A percentile compares a stretch with the other conserved stretches of the same genome.
Evolutionary conservation across 30 jellyfish, hydroid and myxozoan genomes (phyloP).

Genomic region (Cassiopea xamachana): DNA sequence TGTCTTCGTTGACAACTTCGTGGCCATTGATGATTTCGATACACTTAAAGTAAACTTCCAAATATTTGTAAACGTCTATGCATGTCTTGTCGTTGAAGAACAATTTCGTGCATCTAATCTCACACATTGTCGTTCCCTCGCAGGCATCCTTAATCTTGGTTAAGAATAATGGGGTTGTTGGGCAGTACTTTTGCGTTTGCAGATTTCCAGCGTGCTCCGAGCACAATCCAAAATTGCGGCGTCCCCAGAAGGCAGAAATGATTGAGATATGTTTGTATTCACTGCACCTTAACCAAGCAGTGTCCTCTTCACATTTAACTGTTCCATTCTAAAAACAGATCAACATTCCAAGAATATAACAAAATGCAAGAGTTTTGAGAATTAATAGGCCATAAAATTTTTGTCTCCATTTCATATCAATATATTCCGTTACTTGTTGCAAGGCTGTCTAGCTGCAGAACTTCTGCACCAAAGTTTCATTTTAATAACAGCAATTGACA

Average conservation of each 20-base stretch:
- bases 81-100: slow-evolving; percentile 99
- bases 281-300: slow-evolving; percentile 99
- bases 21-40: slow-evolving; percentile 99
- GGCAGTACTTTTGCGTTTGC: slow-evolving; percentile 93
- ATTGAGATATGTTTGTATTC: slow-evolving; percentile 96
- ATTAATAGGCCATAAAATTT: too few relatives aligned
- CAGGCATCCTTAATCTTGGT: slow-evolving; percentile 99
- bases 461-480: too few relatives aligned
- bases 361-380: too few relatives aligned
- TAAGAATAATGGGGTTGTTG: slow-evolving; percentile 96
- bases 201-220: slow-evolving; percentile 99
- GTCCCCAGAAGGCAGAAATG: slow-evolving; percentile 99
- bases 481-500: too few relatives aligned
- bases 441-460: too few relatives aligned
- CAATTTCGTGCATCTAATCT: slow-evolving; percentile 98
- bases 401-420: too few relatives aligned
- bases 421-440: too few relatives aligned
- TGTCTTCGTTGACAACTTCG: slow-evolving; percentile 99
- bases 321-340: slow-evolving; percentile 92
- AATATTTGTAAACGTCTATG: slow-evolving; percentile 96
- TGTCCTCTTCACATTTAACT: slow-evolving; percentile 99
- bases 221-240: slow-evolving; percentile 98
- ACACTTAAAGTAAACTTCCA: slow-evolving; percentile 98
- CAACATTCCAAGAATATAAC: too few relatives aligned
- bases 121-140: slow-evolving; percentile 99